These are phyloP conservation scores for Chaenodraco wilsoni DNA, from an alignment of 2,797 vertebrate genomes.

Conservation along the genomic window DNA sequence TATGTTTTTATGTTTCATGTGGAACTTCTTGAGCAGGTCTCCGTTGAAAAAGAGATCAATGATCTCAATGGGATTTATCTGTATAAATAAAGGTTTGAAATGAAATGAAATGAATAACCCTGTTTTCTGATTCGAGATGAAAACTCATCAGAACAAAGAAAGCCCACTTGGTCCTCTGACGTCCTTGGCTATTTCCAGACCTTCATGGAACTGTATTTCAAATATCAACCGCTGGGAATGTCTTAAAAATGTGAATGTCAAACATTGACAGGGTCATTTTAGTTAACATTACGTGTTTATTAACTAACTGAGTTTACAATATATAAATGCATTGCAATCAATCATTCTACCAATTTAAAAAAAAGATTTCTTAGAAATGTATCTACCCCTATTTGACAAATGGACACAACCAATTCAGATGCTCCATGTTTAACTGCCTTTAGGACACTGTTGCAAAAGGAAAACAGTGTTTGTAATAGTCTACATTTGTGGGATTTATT, in stretches of 20 bases:
- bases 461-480: neutral
- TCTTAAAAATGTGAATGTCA: neutral
- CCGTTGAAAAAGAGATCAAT: too few relatives aligned
- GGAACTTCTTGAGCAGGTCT: too few relatives aligned
- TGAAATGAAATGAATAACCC: neutral
- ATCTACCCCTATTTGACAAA: neutral
- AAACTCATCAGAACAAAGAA: neutral
- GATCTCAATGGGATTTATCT: too few relatives aligned
- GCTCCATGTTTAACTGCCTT: neutral
- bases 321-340: neutral
- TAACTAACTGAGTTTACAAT: neutral
- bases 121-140: conserved; percentile 6
- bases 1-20: too few relatives aligned
- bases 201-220: neutral
- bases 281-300: too few relatives aligned
- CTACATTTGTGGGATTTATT: neutral
- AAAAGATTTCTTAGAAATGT: neutral
- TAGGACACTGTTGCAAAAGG: neutral
- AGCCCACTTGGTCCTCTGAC: neutral
- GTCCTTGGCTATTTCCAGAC: neutral
- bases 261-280: neutral
- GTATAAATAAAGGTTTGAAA: too few relatives aligned
- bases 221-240: neutral
- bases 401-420: neutral
- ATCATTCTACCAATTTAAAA: neutral